phyloP scores from a whole-genome alignment of 1,140 invertebrate species.

The Sycobia sp. region DNA sequence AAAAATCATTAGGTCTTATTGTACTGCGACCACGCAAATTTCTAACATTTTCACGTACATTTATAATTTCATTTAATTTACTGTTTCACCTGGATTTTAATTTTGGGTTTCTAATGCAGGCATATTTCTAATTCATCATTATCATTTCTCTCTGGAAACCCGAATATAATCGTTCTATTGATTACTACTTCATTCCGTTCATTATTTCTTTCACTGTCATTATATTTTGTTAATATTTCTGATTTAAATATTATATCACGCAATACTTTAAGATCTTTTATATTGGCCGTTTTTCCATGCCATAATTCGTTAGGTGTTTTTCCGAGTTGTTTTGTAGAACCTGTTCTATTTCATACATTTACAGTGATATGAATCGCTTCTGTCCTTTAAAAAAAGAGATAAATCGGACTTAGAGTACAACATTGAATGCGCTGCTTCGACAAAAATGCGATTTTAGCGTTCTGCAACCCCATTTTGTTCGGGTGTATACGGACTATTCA shows the following conservation, averaged over 20 bases:
- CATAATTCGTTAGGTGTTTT: constrained; percentile 1
- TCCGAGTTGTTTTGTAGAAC: no score
- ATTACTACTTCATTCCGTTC: background rate
- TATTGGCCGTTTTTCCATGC: background rate
- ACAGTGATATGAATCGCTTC: constrained; percentile 20
- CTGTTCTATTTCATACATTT: constrained; percentile 18
- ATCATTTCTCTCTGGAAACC: no score
- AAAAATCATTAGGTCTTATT: constrained; percentile 16
- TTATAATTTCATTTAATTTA: no score
- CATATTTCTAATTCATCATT: background rate
- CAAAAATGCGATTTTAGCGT: constrained; percentile 13
- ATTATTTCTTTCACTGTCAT: background rate
- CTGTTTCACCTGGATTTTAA: no score
- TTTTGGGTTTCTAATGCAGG: no score
- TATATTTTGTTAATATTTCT: background rate
- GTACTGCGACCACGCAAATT: constrained; percentile 11
- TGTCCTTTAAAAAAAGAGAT: background rate
- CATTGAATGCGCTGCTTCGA: constrained; percentile 6
- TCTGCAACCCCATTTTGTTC: no score
- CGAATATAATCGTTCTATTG: background rate
- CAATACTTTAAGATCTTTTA: constrained; percentile 10
- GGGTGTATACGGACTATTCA: no score
- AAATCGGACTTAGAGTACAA: background rate
- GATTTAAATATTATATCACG: constrained; percentile 10
- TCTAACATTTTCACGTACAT: no score